phyloP scores from a whole-genome alignment of 2,888 invertebrate species.

The Schrankia costaestrigalis region DNA sequence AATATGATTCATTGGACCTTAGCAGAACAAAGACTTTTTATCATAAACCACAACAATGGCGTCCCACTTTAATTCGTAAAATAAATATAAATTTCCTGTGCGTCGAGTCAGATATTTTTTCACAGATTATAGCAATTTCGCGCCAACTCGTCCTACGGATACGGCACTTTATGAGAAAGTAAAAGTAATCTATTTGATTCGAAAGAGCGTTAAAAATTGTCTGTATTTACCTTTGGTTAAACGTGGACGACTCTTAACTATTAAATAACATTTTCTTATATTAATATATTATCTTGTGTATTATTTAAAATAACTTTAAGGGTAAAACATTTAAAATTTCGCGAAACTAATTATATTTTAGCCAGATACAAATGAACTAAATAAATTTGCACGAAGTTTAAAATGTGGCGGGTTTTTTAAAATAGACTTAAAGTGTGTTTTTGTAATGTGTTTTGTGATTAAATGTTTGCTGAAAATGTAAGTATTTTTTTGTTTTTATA shows the following conservation, averaged over 20 bases:
- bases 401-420: too few species aligned
- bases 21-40: slow-evolving; percentile 9
- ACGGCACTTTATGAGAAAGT: slow-evolving; percentile 58
- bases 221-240: slow-evolving; percentile 31
- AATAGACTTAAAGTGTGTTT: too few species aligned
- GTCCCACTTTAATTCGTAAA: slow-evolving; percentile 4
- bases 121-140: slow-evolving; percentile 23
- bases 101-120: slow-evolving; percentile 11
- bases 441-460: too few species aligned
- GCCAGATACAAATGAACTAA: too few species aligned
- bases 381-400: too few species aligned
- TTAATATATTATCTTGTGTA: too few species aligned
- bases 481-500: too few species aligned
- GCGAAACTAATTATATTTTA: too few species aligned
- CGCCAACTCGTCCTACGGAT: slow-evolving; percentile 29
- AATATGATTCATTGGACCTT: background rate
- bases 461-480: too few species aligned
- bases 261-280: too few species aligned
- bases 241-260: slow-evolving; percentile 21
- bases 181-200: slow-evolving; percentile 45
- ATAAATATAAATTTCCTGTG: slow-evolving; percentile 6
- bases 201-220: slow-evolving; percentile 46
- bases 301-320: too few species aligned
- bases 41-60: slow-evolving; percentile 10
- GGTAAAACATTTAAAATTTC: too few species aligned